phyloP scores from a whole-genome alignment of 2,113 vertebrate species.

The Ailuropoda melanoleuca region DNA sequence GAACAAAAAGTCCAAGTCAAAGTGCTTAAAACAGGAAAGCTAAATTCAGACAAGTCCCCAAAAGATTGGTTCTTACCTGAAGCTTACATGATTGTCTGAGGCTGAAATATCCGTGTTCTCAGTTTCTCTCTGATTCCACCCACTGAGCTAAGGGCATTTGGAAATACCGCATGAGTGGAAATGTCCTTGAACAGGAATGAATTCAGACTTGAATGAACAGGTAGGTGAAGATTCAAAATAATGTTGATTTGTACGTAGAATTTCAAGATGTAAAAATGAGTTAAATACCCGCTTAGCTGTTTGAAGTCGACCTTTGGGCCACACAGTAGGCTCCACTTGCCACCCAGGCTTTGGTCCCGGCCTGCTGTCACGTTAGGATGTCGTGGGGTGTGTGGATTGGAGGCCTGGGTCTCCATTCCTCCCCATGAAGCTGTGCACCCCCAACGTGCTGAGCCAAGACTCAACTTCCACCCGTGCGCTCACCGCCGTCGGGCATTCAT shows the following conservation, averaged over 20 bases:
- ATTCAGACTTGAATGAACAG: not conserved
- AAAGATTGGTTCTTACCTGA: not conserved
- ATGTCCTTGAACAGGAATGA: not conserved
- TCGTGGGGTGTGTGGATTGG: too few relatives aligned
- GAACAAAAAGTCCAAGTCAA: not conserved
- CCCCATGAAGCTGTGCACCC: not conserved
- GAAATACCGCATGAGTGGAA: not conserved
- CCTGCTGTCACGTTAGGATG: rapidly evolving
- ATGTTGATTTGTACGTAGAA: not conserved
- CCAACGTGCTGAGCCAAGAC: rapidly evolving
- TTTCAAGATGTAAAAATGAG: not conserved
- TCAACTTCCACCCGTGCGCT: not conserved
- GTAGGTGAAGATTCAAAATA: not conserved
- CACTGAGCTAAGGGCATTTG: not conserved
- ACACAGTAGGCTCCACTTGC: rapidly evolving
- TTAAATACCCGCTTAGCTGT: not conserved
- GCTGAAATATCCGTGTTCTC: not conserved
- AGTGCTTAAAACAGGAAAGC: not conserved
- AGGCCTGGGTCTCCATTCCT: not conserved
- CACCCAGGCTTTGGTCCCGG: rapidly evolving
- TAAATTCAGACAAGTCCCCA: not conserved
- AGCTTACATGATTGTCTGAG: not conserved
- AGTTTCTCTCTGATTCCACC: not conserved
- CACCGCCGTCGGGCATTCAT: not conserved
- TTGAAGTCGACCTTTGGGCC: not conserved